Percentiles rank a stretch among this genome's conserved stretches.
Conservation (phyloP, 2,113 vertebrate genomes). For the Noctilio leporinus region DNA sequence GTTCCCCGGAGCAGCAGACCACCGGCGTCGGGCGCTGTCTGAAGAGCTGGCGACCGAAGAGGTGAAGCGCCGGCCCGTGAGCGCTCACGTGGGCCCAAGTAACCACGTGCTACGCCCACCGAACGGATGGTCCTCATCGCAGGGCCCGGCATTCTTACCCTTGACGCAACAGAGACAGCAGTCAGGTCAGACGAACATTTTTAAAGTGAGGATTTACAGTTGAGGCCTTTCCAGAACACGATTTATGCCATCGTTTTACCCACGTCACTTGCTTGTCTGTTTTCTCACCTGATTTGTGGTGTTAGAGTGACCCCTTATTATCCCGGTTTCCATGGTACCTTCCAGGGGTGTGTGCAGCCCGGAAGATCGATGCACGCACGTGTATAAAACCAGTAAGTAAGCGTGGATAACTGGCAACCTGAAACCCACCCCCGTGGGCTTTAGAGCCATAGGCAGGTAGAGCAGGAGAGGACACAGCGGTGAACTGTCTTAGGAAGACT, state of each 20-base stretch:
- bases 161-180: background rate
- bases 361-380: background rate
- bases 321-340: background rate
- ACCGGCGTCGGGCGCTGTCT: background rate
- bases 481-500: background rate
- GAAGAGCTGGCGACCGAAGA: background rate
- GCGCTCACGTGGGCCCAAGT: background rate
- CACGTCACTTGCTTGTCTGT: background rate
- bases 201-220: background rate
- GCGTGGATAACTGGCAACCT: background rate
- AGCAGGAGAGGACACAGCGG: accelerated
- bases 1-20: background rate
- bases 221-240: background rate
- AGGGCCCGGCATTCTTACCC: background rate
- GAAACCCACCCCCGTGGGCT: too few species aligned
- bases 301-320: background rate
- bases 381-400: background rate
- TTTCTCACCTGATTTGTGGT: background rate
- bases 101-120: background rate
- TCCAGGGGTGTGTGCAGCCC: background rate
- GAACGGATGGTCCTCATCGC: background rate
- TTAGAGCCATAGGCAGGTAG: background rate
- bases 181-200: background rate
- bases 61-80: background rate
- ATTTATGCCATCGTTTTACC: background rate